Percentiles rank a stretch among this genome's conserved stretches.
Conservation (phyloP, 2,113 vertebrate genomes). For the Clarias gariepinus region DNA sequence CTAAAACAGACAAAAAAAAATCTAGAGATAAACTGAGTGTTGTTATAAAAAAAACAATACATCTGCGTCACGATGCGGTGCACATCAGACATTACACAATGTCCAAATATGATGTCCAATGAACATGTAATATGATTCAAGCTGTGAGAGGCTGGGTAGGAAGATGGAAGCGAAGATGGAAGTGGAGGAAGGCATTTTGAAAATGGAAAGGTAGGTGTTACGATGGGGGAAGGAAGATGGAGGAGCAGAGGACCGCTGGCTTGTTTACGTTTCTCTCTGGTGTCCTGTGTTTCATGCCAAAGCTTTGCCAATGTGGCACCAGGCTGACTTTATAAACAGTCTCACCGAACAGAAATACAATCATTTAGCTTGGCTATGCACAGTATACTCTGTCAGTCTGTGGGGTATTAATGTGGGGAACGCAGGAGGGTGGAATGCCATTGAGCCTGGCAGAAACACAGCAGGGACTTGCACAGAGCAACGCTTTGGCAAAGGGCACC, state of each 20-base stretch:
- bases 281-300: background rate
- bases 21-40: background rate
- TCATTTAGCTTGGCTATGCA: background rate
- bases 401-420: background rate
- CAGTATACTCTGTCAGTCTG: background rate
- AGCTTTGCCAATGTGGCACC: background rate
- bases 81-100: constrained; percentile 7
- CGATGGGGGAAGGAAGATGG: background rate
- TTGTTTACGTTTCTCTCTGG: constrained; percentile 1
- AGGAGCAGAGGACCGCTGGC: background rate
- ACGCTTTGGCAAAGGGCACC: background rate
- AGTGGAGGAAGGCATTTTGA: background rate
- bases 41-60: background rate
- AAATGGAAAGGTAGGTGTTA: constrained; percentile 14
- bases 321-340: background rate
- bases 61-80: background rate
- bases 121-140: background rate
- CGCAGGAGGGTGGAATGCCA: background rate
- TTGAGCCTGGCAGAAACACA: constrained; percentile 15
- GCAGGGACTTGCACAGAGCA: background rate
- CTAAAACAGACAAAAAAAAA: background rate
- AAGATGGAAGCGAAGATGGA: background rate
- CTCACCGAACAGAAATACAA: constrained; percentile 2
- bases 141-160: background rate
- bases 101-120: background rate